Evolutionary conservation across 2,113 vertebrate species (phyloP), one percentile per base, ranked within the genome.

Genomic region (Cairina moschata): DNA sequence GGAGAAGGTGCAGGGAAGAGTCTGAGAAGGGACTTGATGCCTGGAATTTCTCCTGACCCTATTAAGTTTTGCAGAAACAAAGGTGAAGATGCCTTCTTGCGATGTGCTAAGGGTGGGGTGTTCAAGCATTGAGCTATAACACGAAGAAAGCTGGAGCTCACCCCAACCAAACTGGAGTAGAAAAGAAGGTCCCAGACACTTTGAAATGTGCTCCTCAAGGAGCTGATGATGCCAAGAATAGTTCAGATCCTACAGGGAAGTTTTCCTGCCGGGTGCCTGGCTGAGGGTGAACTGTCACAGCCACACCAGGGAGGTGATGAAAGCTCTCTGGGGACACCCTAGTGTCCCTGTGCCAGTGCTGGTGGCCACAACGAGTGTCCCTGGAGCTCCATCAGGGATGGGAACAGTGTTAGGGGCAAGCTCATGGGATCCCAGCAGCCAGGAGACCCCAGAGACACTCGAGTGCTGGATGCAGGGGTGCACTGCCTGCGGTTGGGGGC

Each of bases 61-160:
- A 8, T 34, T 15, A 11, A 29, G 5, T 3, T 56, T 42, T 60
- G 23, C 34, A 59, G 60, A 60, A 93, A 66, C 0, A 0, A 74
- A 66, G 68, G 36, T 26, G 36, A 74, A 72, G 10, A 2, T 44
- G 23, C 9, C 42, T 75, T 22, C 38, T 40, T 0, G 1, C 58
- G 44, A 32, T 13, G 31, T 54, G 44, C 31, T 66, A 16, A 40
- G 16, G 13, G 5, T 20, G n/a, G 13, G 23, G 36, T 36, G 18
- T 77, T 83, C 74, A 48, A 77, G 55, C 8, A 16, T 2, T 66
- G 73, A 77, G 12, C 1, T 31, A 3, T n/a, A 48, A n/a, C 10
- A 29, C 1, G 0, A 5, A 26, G 31, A 21, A 9, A 11, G 13
- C 55, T 81, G 59, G 10, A 71, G 13, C 68, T 80, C 44, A 54